Evolutionary conservation across 2,888 invertebrate genomes (phyloP).

Genomic region (Tetragonisca angustula): DNA sequence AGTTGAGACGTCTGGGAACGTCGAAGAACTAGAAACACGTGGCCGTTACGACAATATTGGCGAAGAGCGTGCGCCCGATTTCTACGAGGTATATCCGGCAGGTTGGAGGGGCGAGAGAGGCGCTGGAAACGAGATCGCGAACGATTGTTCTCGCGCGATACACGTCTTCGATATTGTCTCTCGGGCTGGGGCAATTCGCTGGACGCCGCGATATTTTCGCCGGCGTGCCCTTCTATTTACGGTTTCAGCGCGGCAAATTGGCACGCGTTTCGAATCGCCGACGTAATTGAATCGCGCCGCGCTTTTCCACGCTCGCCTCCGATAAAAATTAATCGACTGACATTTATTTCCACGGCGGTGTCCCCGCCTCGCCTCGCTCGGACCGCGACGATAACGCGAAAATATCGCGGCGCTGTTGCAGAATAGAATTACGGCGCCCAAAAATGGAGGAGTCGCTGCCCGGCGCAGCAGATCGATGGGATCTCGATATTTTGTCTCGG

Average conservation of each 20-base stretch:
- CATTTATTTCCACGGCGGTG: conserved; percentile 53
- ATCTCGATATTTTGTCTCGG: conserved; percentile 29
- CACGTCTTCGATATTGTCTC: conserved; percentile 49
- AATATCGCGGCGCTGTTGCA: conserved; percentile 59
- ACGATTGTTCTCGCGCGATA: conserved; percentile 27
- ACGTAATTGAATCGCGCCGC: conserved; percentile 58
- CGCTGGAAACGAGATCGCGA: conserved; percentile 15
- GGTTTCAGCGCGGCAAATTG: conserved; percentile 52
- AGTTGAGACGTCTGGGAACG: background rate
- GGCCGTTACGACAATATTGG: background rate
- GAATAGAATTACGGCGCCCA: conserved; percentile 62
- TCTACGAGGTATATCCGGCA: background rate
- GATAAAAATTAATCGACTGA: conserved; percentile 66
- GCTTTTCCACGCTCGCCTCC: conserved; percentile 38
- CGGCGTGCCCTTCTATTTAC: conserved; percentile 57
- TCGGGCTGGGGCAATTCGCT: conserved; percentile 50
- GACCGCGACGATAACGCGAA: conserved; percentile 48
- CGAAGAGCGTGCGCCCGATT: background rate
- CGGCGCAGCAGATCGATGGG: conserved; percentile 53
- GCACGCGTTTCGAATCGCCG: conserved; percentile 50
- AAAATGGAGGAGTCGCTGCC: conserved; percentile 59
- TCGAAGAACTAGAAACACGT: background rate
- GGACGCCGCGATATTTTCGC: conserved; percentile 57
- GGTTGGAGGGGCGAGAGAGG: background rate
- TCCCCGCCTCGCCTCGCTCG: conserved; percentile 7